Percentiles rank a stretch among this genome's conserved stretches.
phyloP scores from a whole-genome alignment of 1,140 invertebrate genomes.

The Mercenaria mercenaria region DNA sequence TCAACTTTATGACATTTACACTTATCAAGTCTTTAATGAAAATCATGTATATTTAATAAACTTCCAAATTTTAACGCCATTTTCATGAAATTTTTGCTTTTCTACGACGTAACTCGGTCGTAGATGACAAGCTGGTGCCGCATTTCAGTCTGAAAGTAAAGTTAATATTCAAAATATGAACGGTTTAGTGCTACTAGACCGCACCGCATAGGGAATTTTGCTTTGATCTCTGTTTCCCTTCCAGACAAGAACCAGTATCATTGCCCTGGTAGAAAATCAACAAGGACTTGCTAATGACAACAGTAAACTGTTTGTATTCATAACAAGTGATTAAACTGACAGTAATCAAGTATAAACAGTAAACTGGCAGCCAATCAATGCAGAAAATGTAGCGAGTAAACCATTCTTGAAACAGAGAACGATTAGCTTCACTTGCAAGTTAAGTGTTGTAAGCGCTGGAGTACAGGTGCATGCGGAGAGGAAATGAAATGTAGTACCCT shows the following conservation, averaged over 20 bases:
- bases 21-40: not conserved
- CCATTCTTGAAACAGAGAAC: not conserved
- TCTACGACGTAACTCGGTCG: no score
- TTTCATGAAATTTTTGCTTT: no score
- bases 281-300: not conserved
- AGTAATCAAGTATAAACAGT: slow-evolving; percentile 52
- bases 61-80: no score
- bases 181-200: no score
- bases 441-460: not conserved
- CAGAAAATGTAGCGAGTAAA: not conserved
- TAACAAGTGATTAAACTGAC: slow-evolving; percentile 54
- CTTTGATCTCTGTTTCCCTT: not conserved
- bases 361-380: not conserved
- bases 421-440: not conserved
- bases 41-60: no score
- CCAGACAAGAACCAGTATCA: not conserved
- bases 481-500: not conserved
- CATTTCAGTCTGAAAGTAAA: no score
- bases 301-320: slow-evolving; percentile 46
- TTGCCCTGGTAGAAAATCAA: not conserved
- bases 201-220: no score
- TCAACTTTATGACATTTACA: not conserved
- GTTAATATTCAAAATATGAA: no score
- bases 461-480: not conserved
- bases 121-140: no score